Percentiles rank a stretch among this genome's conserved stretches.
These are phyloP conservation scores for Drosophila cognata DNA, from an alignment of 2,888 invertebrate genomes.

Conservation along the genomic window DNA sequence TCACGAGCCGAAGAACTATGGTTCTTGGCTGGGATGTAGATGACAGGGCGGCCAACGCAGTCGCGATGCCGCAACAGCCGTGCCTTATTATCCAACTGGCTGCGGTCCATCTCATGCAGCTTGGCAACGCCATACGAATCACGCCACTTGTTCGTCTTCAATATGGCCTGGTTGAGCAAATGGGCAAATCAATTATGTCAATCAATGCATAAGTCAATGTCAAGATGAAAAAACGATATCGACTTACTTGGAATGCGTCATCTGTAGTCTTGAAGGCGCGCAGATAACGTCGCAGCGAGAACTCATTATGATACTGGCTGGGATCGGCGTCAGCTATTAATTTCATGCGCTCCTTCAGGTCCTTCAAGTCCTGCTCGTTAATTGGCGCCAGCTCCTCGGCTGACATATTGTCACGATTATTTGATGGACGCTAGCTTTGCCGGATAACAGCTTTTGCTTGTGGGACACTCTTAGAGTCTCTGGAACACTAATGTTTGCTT, in stretches of 20 bases:
- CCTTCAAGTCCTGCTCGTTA: slow-evolving; percentile 88
- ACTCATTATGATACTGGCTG: slow-evolving; percentile 90
- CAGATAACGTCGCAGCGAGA: slow-evolving; percentile 89
- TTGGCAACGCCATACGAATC: slow-evolving; percentile 89
- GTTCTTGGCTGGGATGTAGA: slow-evolving; percentile 92
- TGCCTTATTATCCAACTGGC: slow-evolving; percentile 88
- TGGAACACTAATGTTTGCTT: not conserved
- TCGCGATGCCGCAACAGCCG: slow-evolving; percentile 90
- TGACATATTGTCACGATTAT: slow-evolving; percentile 79
- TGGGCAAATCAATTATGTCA: slow-evolving; percentile 1
- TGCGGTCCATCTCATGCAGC: slow-evolving; percentile 86
- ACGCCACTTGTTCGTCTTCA: slow-evolving; percentile 93
- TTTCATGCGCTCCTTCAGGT: slow-evolving; percentile 90
- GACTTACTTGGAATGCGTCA: slow-evolving; percentile 89
- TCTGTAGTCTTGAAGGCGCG: slow-evolving; percentile 91
- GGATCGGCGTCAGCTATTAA: slow-evolving; percentile 90
- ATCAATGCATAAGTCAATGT: slow-evolving; percentile 46
- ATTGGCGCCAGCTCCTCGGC: slow-evolving; percentile 85
- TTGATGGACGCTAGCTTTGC: slow-evolving; percentile 2
- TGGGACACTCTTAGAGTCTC: not conserved
- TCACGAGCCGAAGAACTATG: slow-evolving; percentile 89
- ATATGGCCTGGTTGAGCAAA: slow-evolving; percentile 86
- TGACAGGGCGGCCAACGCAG: slow-evolving; percentile 90
- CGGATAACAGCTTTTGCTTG: not conserved
- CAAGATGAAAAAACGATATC: slow-evolving; percentile 33